Conservation (phyloP, 2,113 vertebrate species). For the Heliornis fulica region DNA sequence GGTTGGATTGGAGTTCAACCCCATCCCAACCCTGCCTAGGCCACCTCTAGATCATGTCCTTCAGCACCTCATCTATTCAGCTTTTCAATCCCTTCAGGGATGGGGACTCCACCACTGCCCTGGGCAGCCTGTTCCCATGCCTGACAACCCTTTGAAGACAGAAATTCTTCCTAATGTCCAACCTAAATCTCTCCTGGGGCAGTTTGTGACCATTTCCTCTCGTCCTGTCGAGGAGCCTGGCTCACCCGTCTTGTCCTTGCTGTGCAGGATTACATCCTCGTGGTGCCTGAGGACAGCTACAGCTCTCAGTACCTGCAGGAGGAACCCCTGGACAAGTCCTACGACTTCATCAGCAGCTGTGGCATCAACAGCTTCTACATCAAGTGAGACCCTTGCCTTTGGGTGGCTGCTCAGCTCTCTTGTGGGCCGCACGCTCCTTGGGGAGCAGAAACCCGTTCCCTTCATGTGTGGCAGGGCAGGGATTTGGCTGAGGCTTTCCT, state of each 20-base stretch:
- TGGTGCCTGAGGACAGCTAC: constrained; percentile 88
- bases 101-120: background rate
- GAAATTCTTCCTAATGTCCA: too few species aligned
- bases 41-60: too few species aligned
- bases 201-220: too few species aligned
- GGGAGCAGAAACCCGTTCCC: background rate
- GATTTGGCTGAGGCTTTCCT: background rate
- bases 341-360: constrained; percentile 94
- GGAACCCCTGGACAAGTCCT: constrained; percentile 92
- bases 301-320: constrained; percentile 85
- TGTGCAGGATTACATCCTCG: constrained; percentile 87
- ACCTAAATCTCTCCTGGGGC: too few species aligned
- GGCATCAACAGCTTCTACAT: constrained; percentile 89
- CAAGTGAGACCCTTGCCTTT: constrained; percentile 76
- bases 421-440: accelerated
- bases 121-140: background rate
- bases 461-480: background rate
- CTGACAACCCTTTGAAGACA: background rate
- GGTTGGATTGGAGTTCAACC: too few species aligned
- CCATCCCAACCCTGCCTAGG: too few species aligned
- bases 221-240: too few species aligned
- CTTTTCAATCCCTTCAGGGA: too few species aligned
- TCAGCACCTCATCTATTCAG: too few species aligned
- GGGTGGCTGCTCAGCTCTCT: background rate
- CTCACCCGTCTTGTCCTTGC: background rate